Evolutionary conservation across 1,140 invertebrate genomes (phyloP).

Genomic region (Apis cerana): DNA sequence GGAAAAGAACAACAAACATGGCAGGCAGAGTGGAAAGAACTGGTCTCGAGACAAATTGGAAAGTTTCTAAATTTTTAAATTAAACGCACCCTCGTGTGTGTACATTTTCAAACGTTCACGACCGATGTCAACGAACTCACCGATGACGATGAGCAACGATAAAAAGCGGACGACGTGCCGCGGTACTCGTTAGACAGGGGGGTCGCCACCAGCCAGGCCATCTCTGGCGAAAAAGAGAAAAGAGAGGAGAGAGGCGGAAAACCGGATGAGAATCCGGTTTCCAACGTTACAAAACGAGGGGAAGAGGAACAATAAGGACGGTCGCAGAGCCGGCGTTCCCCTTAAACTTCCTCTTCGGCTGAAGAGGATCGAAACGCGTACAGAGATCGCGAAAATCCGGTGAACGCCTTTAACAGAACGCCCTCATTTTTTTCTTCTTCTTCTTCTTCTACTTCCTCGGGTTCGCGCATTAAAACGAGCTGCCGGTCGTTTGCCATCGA

Average conservation of each 20-base stretch:
- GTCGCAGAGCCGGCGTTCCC: slow-evolving; percentile 7
- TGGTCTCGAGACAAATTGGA: too few species aligned
- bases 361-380: slow-evolving; percentile 6
- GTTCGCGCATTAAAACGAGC: slow-evolving; percentile 46
- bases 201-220: too few species aligned
- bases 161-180: slow-evolving; percentile 14
- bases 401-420: slow-evolving; percentile 27
- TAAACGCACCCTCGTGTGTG: neutral
- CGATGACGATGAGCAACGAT: neutral
- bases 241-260: slow-evolving; percentile 24
- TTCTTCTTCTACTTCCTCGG: too few species aligned
- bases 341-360: slow-evolving; percentile 20
- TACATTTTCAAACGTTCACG: neutral
- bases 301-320: slow-evolving; percentile 40
- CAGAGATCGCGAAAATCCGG: slow-evolving; percentile 40
- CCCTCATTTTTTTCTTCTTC: slow-evolving; percentile 30
- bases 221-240: slow-evolving; percentile 29
- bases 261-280: slow-evolving; percentile 25
- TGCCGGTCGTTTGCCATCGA: neutral
- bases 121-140: neutral
- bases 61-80: neutral
- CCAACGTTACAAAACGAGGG: neutral
- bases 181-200: slow-evolving; percentile 6
- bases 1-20: too few species aligned
- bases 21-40: too few species aligned